A percentile compares a stretch with the other conserved stretches of the same genome.
These are phyloP conservation scores for Caracal caracal DNA, from an alignment of 2,113 vertebrate genomes.

Conservation along the genomic window DNA sequence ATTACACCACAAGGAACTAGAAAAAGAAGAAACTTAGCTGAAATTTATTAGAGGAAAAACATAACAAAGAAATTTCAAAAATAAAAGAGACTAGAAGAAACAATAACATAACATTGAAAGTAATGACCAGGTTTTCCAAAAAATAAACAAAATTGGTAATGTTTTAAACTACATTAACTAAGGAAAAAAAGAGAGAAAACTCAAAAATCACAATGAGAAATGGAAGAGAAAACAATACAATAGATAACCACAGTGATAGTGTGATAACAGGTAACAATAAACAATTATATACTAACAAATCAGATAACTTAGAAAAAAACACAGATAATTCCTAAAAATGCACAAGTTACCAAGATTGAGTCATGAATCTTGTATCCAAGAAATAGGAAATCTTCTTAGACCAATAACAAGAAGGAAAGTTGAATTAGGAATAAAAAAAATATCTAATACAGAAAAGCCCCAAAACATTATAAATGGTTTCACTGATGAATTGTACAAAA, in stretches of 20 bases:
- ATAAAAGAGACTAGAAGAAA: neutral
- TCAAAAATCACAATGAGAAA: neutral
- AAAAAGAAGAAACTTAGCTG: neutral
- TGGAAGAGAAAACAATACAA: neutral
- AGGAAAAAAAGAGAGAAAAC: neutral
- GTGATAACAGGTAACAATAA: neutral
- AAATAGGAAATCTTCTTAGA: neutral
- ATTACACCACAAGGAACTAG: neutral
- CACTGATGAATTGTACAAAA: neutral
- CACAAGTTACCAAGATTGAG: neutral
- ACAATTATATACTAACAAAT: neutral
- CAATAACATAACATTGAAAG: neutral
- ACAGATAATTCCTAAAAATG: neutral
- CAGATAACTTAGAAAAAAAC: neutral
- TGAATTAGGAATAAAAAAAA: neutral
- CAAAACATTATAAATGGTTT: neutral
- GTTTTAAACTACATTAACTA: neutral
- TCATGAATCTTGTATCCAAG: neutral
- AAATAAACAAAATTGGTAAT: neutral
- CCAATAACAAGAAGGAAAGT: neutral
- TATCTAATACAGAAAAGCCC: neutral
- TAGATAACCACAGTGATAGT: neutral
- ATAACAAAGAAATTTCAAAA: neutral
- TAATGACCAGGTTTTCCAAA: neutral
- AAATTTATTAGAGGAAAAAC: neutral